phyloP scores from a whole-genome alignment of 2,888 invertebrate genomes.

The Calliopum simillimum region DNA sequence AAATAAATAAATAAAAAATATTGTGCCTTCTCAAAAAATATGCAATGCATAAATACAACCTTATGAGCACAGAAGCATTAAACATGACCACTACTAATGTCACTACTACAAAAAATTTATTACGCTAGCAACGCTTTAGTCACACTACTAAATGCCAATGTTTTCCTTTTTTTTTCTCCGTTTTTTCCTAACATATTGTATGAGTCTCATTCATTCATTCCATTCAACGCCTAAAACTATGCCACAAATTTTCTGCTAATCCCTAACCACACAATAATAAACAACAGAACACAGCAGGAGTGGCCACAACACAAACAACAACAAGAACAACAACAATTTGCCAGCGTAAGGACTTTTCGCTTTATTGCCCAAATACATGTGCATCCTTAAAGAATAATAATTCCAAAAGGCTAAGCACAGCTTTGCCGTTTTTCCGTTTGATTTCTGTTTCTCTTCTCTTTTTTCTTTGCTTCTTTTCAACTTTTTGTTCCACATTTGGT shows the following conservation, averaged over 20 bases:
- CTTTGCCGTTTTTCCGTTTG: too few species aligned
- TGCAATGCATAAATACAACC: too few species aligned
- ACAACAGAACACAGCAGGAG: constrained; percentile 16
- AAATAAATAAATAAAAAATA: too few species aligned
- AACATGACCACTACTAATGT: too few species aligned
- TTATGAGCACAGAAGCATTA: too few species aligned
- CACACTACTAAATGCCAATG: background rate
- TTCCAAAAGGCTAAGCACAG: background rate
- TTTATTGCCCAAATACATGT: constrained; percentile 34
- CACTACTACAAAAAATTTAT: too few species aligned
- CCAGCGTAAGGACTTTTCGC: constrained; percentile 40
- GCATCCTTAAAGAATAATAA: constrained; percentile 37
- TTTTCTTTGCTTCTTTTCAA: too few species aligned
- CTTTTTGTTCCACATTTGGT: too few species aligned
- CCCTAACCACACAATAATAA: constrained; percentile 24
- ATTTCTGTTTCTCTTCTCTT: too few species aligned
- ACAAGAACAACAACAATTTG: constrained; percentile 38
- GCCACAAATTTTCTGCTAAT: constrained; percentile 32
- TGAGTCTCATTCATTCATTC: constrained; percentile 15
- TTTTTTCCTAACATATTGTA: constrained; percentile 38
- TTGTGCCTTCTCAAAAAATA: too few species aligned
- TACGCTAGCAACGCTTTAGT: too few species aligned
- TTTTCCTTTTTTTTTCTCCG: constrained; percentile 14
- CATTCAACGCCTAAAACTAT: constrained; percentile 30
- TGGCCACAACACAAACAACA: background rate